A percentile compares a stretch with the other conserved stretches of the same genome.
These are phyloP conservation scores for Dicentrarchus labrax DNA, from an alignment of 2,113 vertebrate genomes.

Conservation along the genomic window DNA sequence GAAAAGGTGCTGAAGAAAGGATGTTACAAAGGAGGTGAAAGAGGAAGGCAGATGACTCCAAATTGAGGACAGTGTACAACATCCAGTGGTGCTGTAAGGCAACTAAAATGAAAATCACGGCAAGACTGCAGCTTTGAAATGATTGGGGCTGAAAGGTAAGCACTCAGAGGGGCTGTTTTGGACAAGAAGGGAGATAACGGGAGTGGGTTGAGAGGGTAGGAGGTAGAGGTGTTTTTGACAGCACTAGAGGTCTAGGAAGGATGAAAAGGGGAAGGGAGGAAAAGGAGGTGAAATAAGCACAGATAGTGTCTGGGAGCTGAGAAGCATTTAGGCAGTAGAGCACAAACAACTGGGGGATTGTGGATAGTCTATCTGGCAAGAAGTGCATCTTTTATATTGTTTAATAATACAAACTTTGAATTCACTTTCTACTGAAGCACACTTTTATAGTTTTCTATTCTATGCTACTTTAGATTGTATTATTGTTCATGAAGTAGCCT, in stretches of 20 bases:
- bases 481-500: constrained; percentile 15
- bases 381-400: constrained; percentile 10
- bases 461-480: neutral
- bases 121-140: constrained; percentile 60
- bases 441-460: neutral
- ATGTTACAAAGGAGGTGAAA: constrained; percentile 32
- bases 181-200: constrained; percentile 66
- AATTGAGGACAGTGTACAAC: constrained; percentile 53
- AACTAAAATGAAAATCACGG: constrained; percentile 66
- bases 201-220: constrained; percentile 57
- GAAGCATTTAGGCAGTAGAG: constrained; percentile 32
- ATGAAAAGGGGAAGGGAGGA: constrained; percentile 23
- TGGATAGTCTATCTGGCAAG: neutral
- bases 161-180: constrained; percentile 69
- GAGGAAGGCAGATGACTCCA: constrained; percentile 43
- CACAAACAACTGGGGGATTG: constrained; percentile 28
- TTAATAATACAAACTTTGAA: constrained; percentile 1
- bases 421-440: neutral
- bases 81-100: constrained; percentile 60
- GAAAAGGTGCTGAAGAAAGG: constrained; percentile 34
- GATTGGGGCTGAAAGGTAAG: constrained; percentile 74
- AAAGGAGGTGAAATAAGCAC: constrained; percentile 43
- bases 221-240: constrained; percentile 70
- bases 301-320: constrained; percentile 36
- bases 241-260: constrained; percentile 48